phyloP scores from a whole-genome alignment of 2,797 vertebrate species.

The Hippopotamyrus pictus region DNA sequence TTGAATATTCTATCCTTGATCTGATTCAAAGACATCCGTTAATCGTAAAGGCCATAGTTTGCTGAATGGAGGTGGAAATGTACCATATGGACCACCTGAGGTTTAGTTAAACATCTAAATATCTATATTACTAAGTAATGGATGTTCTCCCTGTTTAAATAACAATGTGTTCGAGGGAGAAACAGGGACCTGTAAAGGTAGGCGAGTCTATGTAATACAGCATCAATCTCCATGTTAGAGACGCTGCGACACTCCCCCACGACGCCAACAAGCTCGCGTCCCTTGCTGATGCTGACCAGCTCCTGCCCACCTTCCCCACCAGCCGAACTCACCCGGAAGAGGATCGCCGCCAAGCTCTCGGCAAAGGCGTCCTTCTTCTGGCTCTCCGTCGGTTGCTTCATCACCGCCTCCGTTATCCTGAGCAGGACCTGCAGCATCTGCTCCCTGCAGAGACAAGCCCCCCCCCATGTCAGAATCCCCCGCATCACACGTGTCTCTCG shows the following conservation, averaged over 20 bases:
- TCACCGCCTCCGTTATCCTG: constrained; percentile 90
- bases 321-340: constrained; percentile 78
- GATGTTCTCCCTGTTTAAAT: not conserved
- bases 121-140: not conserved
- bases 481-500: not conserved
- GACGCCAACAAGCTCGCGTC: not conserved
- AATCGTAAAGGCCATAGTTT: not conserved
- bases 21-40: not conserved
- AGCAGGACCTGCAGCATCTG: constrained; percentile 94
- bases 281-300: not conserved
- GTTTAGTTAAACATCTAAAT: not conserved
- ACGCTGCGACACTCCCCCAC: not conserved
- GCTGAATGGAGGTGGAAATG: not conserved
- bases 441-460: constrained; percentile 65
- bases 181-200: not conserved
- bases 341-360: constrained; percentile 82
- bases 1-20: not conserved
- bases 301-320: not conserved
- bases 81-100: not conserved
- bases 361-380: constrained; percentile 83
- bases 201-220: not conserved
- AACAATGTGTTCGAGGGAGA: not conserved
- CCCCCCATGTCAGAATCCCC: not conserved
- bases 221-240: not conserved
- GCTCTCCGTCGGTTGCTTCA: constrained; percentile 88